These are phyloP conservation scores for Chromoteleia sp. DNA, from an alignment of 2,888 invertebrate species.

Conservation along the genomic window DNA sequence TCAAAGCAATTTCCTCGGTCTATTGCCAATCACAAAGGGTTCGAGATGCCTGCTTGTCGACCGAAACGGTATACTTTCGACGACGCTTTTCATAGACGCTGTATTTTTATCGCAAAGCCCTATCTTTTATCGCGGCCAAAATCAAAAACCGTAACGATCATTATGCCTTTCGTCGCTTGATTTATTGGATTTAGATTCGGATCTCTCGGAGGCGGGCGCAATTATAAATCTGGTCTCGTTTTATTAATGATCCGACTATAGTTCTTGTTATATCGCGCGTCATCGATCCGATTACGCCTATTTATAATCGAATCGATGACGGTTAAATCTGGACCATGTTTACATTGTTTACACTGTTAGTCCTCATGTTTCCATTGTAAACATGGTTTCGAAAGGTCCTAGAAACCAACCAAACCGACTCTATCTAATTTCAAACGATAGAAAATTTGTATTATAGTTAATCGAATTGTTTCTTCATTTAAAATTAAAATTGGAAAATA, in stretches of 20 bases:
- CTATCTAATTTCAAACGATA: neutral
- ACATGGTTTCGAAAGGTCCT: neutral
- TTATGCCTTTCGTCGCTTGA: constrained; percentile 45
- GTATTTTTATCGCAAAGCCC: constrained; percentile 47
- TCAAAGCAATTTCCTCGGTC: constrained; percentile 81
- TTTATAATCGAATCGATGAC: constrained; percentile 59
- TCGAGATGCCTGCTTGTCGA: constrained; percentile 78
- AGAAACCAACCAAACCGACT: neutral
- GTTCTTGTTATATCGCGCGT: constrained; percentile 43
- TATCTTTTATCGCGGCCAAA: constrained; percentile 44
- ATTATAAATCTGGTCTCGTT: constrained; percentile 51
- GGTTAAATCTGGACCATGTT: constrained; percentile 41
- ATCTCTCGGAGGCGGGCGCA: constrained; percentile 44
- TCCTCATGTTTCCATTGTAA: constrained; percentile 5
- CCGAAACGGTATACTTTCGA: constrained; percentile 76
- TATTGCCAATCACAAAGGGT: constrained; percentile 81
- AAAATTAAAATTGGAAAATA: too few relatives aligned
- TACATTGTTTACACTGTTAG: constrained; percentile 46
- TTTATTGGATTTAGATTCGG: constrained; percentile 57
- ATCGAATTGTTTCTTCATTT: neutral
- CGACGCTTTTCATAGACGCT: constrained; percentile 73
- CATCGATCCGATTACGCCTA: constrained; percentile 56
- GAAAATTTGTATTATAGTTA: too few relatives aligned
- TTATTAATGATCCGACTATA: constrained; percentile 54
- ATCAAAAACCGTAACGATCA: constrained; percentile 55